Evolutionary conservation across 2,888 invertebrate genomes (phyloP).

Genomic region (Chironomus riparius): DNA sequence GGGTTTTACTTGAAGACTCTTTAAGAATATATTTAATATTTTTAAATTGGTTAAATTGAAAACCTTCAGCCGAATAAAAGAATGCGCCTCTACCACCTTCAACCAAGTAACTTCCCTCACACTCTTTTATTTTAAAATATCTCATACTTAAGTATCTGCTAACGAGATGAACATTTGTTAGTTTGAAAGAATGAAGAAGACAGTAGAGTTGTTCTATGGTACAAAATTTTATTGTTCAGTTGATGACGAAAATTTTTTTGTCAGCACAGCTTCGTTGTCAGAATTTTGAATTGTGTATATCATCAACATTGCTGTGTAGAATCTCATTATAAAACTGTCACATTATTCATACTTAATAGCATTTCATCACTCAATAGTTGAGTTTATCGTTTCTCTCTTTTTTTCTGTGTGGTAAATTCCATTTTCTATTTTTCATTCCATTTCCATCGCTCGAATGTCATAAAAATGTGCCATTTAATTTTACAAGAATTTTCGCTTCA

Average conservation of each 20-base stretch:
- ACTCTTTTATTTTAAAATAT: neutral
- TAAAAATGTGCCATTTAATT: neutral
- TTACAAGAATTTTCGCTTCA: neutral
- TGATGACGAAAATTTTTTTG: neutral
- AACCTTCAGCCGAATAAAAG: too few species aligned
- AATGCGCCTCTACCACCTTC: too few species aligned
- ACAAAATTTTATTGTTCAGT: neutral
- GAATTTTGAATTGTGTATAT: neutral
- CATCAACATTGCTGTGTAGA: neutral
- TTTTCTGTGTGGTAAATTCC: neutral
- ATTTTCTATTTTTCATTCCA: too few species aligned
- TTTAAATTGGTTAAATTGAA: too few species aligned
- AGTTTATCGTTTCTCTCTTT: neutral
- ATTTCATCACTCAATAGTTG: neutral
- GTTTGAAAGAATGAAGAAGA: neutral
- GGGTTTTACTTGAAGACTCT: too few species aligned
- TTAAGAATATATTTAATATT: too few species aligned
- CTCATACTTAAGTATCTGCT: neutral
- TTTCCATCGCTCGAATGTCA: neutral
- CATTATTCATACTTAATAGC: neutral
- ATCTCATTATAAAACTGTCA: constrained; percentile 4
- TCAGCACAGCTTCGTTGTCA: neutral
- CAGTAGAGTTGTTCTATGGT: neutral
- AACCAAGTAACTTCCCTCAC: neutral
- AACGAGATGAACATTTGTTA: neutral